Evolutionary conservation across 2,113 vertebrate genomes (phyloP).

Genomic region (Notarius lentiginosus): DNA sequence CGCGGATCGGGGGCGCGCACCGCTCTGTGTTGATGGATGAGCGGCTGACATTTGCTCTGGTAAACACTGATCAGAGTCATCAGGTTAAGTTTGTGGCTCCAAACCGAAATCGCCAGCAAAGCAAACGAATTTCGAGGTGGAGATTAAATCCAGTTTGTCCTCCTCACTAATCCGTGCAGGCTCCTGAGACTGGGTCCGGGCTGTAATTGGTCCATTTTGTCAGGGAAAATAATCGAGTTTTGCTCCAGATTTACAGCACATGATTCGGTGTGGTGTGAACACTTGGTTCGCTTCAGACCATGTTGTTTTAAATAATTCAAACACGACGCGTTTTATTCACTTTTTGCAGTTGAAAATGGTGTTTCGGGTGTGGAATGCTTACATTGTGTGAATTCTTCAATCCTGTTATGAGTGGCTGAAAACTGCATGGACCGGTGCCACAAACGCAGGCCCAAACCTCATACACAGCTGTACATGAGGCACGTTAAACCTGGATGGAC

Average conservation of each 20-base stretch:
- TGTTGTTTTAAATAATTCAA: background rate
- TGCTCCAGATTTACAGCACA: background rate
- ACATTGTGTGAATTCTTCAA: background rate
- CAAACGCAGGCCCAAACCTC: background rate
- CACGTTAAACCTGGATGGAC: background rate
- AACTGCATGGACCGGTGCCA: background rate
- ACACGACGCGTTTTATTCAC: background rate
- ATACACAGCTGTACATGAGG: background rate
- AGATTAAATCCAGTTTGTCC: conserved; percentile 28
- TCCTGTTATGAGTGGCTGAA: background rate
- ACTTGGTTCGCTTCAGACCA: background rate
- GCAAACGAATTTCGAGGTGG: background rate
- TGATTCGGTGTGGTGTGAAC: accelerated
- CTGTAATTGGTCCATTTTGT: background rate
- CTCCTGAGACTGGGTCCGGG: background rate
- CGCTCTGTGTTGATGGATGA: conserved; percentile 37
- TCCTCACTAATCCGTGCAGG: conserved; percentile 17
- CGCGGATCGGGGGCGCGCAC: conserved; percentile 30
- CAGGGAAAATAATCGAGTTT: background rate
- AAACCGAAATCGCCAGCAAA: background rate
- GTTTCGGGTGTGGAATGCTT: background rate
- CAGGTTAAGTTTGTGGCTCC: background rate
- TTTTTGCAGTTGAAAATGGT: conserved; percentile 15
- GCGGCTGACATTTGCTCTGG: conserved; percentile 28
- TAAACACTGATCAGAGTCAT: conserved; percentile 51